Percentiles rank a stretch among this genome's conserved stretches.
These are phyloP conservation scores for Holothuria scabra DNA, from an alignment of 53 echinoderm and acorn worm species.

Conservation along the genomic window DNA sequence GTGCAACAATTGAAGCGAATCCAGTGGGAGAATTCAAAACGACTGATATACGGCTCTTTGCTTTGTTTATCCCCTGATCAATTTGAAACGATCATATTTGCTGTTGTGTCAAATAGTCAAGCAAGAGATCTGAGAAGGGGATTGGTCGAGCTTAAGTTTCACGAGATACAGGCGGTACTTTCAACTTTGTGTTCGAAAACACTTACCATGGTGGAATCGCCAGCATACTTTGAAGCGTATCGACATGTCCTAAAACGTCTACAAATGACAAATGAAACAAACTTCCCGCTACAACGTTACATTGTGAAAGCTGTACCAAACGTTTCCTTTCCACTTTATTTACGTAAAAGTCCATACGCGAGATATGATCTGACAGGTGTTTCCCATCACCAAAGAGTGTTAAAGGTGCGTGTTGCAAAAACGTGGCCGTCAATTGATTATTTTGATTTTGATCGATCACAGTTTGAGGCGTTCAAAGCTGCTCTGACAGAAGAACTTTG, in stretches of 20 bases:
- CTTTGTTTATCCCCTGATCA: conserved; percentile 85
- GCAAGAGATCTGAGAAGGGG: conserved; percentile 74
- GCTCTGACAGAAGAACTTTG: conserved; percentile 89
- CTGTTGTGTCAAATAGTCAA: conserved; percentile 82
- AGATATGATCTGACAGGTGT: conserved; percentile 57
- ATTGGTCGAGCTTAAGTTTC: conserved; percentile 82
- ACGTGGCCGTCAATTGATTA: conserved; percentile 60
- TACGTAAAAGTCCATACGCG: conserved; percentile 24
- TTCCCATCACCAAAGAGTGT: not conserved
- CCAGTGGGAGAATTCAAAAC: conserved; percentile 81
- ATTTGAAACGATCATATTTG: conserved; percentile 83
- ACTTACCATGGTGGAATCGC: conserved; percentile 89
- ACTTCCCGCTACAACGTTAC: conserved; percentile 73
- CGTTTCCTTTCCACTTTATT: conserved; percentile 63
- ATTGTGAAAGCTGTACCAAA: conserved; percentile 57
- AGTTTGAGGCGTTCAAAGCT: conserved; percentile 74
- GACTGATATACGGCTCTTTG: conserved; percentile 84
- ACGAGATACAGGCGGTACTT: conserved; percentile 49
- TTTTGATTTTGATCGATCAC: conserved; percentile 73
- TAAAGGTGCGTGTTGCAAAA: not conserved
- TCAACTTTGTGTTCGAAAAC: conserved; percentile 52
- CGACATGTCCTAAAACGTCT: conserved; percentile 78
- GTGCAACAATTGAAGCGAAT: conserved; percentile 57
- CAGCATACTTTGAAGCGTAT: conserved; percentile 90
- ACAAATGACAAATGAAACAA: conserved; percentile 59